phyloP scores from a whole-genome alignment of 2,113 vertebrate genomes.

The Isichthys henryi region DNA sequence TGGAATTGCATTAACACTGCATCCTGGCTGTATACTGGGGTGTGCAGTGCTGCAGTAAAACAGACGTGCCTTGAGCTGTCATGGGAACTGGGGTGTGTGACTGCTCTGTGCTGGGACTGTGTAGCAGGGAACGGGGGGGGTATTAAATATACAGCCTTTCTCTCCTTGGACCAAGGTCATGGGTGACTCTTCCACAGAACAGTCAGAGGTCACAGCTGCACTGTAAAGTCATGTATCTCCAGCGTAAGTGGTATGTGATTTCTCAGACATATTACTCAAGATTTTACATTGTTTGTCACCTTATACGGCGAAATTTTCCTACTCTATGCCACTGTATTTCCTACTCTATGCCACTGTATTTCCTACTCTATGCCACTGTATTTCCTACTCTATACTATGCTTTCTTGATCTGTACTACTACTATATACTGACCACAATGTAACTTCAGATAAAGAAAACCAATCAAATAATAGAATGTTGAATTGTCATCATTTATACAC shows the following conservation, averaged over 20 bases:
- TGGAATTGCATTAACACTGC: background rate
- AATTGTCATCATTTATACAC: background rate
- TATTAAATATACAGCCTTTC: background rate
- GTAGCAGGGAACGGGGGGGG: background rate
- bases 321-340: background rate
- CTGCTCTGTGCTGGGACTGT: background rate
- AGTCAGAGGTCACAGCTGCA: background rate
- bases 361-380: background rate
- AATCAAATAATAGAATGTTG: background rate
- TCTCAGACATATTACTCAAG: background rate
- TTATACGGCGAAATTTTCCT: background rate
- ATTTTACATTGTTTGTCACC: background rate
- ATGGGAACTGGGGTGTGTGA: constrained; percentile 8
- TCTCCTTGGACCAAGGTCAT: background rate
- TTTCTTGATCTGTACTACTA: background rate
- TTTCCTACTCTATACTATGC: background rate
- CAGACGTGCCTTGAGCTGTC: background rate
- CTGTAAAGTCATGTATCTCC: background rate
- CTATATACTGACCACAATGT: background rate
- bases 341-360: too few relatives aligned
- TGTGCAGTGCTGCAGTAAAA: background rate
- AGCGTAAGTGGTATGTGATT: background rate
- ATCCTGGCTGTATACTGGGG: background rate
- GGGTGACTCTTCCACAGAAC: background rate
- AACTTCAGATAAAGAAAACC: background rate